Evolutionary conservation across 23 tunicate species (phyloP).

Genomic region (Oikopleura dioica): DNA sequence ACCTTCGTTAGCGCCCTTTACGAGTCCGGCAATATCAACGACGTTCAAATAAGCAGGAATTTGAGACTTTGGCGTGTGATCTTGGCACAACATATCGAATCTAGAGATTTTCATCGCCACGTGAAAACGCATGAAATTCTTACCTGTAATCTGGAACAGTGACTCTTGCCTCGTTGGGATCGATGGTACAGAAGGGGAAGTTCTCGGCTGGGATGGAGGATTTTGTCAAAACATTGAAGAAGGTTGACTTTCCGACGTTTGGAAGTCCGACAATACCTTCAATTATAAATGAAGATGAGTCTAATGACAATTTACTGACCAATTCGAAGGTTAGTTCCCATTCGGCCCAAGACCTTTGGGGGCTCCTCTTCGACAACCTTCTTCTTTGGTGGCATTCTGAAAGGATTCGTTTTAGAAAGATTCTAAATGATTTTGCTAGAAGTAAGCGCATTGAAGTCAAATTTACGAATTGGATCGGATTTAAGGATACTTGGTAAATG

Average conservation of each 20-base stretch:
- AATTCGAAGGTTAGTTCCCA: slow-evolving; percentile 87
- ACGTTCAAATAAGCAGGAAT: slow-evolving; percentile 85
- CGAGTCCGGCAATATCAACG: slow-evolving; percentile 95
- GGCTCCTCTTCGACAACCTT: slow-evolving; percentile 84
- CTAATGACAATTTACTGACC: no score
- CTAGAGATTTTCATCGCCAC: no score
- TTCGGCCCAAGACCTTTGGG: slow-evolving; percentile 61
- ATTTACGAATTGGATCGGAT: background rate
- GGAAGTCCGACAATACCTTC: slow-evolving; percentile 90
- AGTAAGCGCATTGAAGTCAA: background rate
- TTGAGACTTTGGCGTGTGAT: slow-evolving; percentile 90
- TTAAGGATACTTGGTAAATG: background rate
- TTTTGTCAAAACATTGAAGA: slow-evolving; percentile 83
- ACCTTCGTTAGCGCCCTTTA: slow-evolving; percentile 95
- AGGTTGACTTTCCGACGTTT: slow-evolving; percentile 93
- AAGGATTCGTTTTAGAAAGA: background rate
- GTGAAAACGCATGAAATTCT: no score
- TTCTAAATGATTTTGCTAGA: background rate
- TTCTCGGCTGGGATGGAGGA: slow-evolving; percentile 84
- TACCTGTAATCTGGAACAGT: slow-evolving; percentile 93
- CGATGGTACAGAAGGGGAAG: slow-evolving; percentile 98
- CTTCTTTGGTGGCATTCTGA: slow-evolving; percentile 80
- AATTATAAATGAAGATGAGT: no score
- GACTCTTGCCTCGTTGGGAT: slow-evolving; percentile 93
- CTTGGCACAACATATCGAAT: slow-evolving; percentile 47